Conservation (phyloP, 2,113 vertebrate species). For the Thalassoma bifasciatum region DNA sequence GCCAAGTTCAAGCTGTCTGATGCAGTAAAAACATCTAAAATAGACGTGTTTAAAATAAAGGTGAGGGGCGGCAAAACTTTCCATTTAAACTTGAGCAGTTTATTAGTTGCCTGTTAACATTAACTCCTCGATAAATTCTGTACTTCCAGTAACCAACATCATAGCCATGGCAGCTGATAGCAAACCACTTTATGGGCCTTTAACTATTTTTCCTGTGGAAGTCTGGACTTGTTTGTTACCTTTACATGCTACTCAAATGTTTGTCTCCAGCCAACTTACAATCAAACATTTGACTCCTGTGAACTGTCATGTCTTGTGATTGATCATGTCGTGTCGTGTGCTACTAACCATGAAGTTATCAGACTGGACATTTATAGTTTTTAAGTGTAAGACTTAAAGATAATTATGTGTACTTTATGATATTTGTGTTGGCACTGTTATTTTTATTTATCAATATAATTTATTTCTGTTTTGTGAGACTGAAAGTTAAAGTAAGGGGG, state of each 20-base stretch:
- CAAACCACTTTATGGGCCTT: not conserved
- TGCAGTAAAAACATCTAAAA: slow-evolving; percentile 84
- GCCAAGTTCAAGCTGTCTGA: slow-evolving; percentile 91
- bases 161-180: slow-evolving; percentile 36
- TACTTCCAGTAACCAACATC: slow-evolving; percentile 10
- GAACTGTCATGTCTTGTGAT: slow-evolving; percentile 9
- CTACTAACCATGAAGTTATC: slow-evolving; percentile 6
- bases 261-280: not conserved
- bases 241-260: slow-evolving; percentile 17
- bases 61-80: slow-evolving; percentile 17
- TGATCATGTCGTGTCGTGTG: not conserved
- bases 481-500: no score
- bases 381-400: not conserved
- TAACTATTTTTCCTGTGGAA: slow-evolving; percentile 1
- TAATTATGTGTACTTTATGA: not conserved
- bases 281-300: slow-evolving; percentile 11
- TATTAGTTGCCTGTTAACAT: slow-evolving; percentile 30
- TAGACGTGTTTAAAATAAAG: not conserved
- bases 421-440: not conserved
- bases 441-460: slow-evolving; percentile 11
- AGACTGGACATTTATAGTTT: not conserved
- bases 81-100: slow-evolving; percentile 5
- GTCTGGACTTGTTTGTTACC: slow-evolving; percentile 51
- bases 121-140: slow-evolving; percentile 9
- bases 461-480: not conserved